phyloP scores from a whole-genome alignment of 1,140 invertebrate species.

The Drosophila miranda region DNA sequence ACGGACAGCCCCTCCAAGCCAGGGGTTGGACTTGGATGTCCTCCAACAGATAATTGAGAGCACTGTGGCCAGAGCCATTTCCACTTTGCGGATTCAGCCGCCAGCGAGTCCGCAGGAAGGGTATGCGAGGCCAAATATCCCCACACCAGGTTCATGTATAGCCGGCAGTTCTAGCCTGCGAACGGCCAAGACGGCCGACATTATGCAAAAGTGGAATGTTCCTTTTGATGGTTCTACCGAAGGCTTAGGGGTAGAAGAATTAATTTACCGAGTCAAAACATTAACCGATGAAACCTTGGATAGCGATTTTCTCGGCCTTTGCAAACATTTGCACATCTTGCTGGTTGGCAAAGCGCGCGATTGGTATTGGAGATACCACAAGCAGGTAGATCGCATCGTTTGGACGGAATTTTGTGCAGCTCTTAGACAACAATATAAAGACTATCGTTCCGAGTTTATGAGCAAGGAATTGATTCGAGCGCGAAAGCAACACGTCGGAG shows the following conservation, averaged over 20 bases:
- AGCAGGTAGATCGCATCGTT: slow-evolving; percentile 5
- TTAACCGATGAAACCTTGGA: neutral
- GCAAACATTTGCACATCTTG: neutral
- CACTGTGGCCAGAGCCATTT: too few relatives aligned
- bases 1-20: too few relatives aligned
- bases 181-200: too few relatives aligned
- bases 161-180: too few relatives aligned
- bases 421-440: slow-evolving; percentile 24
- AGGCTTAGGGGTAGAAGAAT: too few relatives aligned
- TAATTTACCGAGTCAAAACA: neutral
- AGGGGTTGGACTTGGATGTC: too few relatives aligned
- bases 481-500: slow-evolving; percentile 8
- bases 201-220: too few relatives aligned
- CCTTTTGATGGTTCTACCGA: too few relatives aligned
- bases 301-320: neutral
- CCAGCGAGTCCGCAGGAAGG: too few relatives aligned
- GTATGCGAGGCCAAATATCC: neutral
- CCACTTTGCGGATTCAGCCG: too few relatives aligned
- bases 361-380: slow-evolving; percentile 17
- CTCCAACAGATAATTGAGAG: too few relatives aligned
- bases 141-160: neutral
- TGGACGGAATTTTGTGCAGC: slow-evolving; percentile 12
- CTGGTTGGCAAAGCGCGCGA: neutral
- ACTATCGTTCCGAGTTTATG: slow-evolving; percentile 19
- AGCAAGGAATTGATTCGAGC: slow-evolving; percentile 13